These are phyloP conservation scores for Phalacrocorax brasilianus DNA, from an alignment of 2,113 vertebrate species.

Conservation along the genomic window DNA sequence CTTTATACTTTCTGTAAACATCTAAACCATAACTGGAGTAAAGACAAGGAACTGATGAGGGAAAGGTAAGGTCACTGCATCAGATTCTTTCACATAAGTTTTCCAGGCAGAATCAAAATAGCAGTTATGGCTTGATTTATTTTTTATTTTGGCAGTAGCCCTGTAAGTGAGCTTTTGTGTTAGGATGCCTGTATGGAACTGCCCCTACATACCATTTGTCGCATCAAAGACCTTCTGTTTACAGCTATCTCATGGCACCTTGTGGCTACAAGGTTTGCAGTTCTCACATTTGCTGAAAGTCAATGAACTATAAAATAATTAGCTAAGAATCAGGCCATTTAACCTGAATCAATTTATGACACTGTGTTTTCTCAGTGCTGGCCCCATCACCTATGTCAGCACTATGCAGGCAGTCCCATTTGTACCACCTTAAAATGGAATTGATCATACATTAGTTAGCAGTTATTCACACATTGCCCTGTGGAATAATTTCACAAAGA, in stretches of 20 bases:
- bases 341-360: slow-evolving; percentile 43
- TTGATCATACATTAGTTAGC: neutral
- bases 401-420: slow-evolving; percentile 34
- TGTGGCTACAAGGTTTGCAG: slow-evolving; percentile 14
- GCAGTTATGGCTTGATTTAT: neutral
- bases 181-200: neutral
- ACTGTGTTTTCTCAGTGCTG: neutral
- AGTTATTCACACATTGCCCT: slow-evolving; percentile 42
- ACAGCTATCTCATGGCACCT: slow-evolving; percentile 47
- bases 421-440: slow-evolving; percentile 27
- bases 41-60: neutral
- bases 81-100: neutral
- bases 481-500: slow-evolving; percentile 48
- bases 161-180: slow-evolving; percentile 27
- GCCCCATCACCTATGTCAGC: neutral
- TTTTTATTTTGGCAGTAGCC: slow-evolving; percentile 7
- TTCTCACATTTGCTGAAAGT: slow-evolving; percentile 64
- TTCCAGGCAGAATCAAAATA: slow-evolving; percentile 9
- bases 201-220: slow-evolving; percentile 45
- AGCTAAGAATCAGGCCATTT: slow-evolving; percentile 31
- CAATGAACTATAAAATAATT: slow-evolving; percentile 68
- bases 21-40: neutral
- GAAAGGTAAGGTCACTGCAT: neutral
- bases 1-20: neutral
- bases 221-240: slow-evolving; percentile 72